A percentile compares a stretch with the other conserved stretches of the same genome.
Conservation (phyloP, 35 echinoderm and acorn worm species). For the Hemicentrotus pulcherrimus region DNA sequence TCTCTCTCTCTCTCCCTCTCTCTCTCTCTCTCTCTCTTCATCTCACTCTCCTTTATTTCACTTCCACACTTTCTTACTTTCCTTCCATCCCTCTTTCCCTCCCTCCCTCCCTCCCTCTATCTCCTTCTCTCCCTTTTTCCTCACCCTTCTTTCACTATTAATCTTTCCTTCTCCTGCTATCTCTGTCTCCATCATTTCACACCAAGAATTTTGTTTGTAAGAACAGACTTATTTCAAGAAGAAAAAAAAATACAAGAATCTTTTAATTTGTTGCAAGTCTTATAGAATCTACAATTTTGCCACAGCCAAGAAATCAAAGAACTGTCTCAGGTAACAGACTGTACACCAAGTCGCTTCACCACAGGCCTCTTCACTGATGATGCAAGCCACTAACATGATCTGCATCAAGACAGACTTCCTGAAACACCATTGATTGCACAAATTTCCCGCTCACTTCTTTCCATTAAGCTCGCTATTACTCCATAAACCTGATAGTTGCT, state of each 20-base stretch:
- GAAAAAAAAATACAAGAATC: no score
- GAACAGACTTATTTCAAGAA: no score
- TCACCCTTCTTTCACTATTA: no score
- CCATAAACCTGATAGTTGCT: not conserved
- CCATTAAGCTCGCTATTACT: not conserved
- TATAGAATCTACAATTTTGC: not conserved
- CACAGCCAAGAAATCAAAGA: not conserved
- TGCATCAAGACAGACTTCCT: not conserved
- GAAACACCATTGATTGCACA: slow-evolving; percentile 25
- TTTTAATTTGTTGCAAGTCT: no score
- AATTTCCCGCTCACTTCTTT: not conserved
- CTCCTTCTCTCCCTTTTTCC: no score
- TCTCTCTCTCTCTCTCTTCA: not conserved
- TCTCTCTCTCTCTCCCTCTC: not conserved
- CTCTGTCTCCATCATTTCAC: no score
- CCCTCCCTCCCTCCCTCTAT: no score
- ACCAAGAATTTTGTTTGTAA: no score
- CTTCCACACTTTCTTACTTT: no score
- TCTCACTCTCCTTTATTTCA: not conserved
- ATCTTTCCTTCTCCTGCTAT: no score
- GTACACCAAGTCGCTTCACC: not conserved
- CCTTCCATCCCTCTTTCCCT: no score
- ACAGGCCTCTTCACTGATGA: not conserved
- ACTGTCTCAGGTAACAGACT: not conserved
- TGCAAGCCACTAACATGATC: not conserved